A percentile compares a stretch with the other conserved stretches of the same genome.
These are phyloP conservation scores for Plectrocnemia conspersa DNA, from an alignment of 1,140 invertebrate species.

Conservation along the genomic window DNA sequence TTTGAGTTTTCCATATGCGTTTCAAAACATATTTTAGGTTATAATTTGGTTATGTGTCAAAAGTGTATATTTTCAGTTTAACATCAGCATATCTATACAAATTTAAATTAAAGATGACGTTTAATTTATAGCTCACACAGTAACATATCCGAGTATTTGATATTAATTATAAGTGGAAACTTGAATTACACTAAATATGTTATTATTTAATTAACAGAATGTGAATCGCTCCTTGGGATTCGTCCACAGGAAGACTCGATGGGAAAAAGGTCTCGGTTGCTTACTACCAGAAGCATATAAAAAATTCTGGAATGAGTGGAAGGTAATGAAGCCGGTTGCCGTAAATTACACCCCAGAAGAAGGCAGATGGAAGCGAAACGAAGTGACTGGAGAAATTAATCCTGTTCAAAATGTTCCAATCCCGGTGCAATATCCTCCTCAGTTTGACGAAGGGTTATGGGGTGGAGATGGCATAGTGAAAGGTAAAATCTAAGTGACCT, in stretches of 20 bases:
- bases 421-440: conserved; percentile 69
- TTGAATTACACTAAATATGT: not conserved
- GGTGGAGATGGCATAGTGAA: conserved; percentile 93
- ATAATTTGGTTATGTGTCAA: no score
- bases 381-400: conserved; percentile 63
- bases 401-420: conserved; percentile 76
- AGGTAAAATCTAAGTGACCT: conserved; percentile 39
- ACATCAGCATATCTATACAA: no score
- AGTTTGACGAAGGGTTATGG: conserved; percentile 86
- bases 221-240: not conserved
- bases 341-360: conserved; percentile 81
- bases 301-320: conserved; percentile 85
- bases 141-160: no score
- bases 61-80: no score
- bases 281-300: conserved; percentile 79
- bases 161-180: no score
- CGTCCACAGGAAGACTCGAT: conserved; percentile 45
- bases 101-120: no score
- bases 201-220: not conserved
- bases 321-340: conserved; percentile 63
- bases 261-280: conserved; percentile 57
- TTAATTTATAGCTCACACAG: no score
- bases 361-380: conserved; percentile 68
- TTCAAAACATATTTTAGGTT: no score
- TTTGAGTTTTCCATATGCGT: no score